Evolutionary conservation across 1,140 invertebrate species (phyloP).

Genomic region (Drosophila dunni): DNA sequence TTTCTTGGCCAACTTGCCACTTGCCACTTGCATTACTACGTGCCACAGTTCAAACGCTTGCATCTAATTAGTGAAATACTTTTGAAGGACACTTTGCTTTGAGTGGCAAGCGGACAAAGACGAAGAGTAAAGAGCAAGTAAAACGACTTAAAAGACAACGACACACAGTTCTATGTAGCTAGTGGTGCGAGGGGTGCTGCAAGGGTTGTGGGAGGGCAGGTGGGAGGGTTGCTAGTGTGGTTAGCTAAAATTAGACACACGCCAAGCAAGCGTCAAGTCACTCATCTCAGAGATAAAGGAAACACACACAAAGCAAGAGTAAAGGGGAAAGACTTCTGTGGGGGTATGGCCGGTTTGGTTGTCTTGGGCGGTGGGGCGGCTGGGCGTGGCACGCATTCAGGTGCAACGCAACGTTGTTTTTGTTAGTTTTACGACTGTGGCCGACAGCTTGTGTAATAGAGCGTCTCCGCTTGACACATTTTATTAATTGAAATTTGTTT

Average conservation of each 20-base stretch:
- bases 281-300: conserved; percentile 27
- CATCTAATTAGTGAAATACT: conserved; percentile 81
- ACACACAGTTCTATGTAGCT: conserved; percentile 55
- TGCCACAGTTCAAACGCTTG: conserved; percentile 47
- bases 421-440: conserved; percentile 6
- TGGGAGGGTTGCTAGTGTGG: neutral
- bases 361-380: neutral
- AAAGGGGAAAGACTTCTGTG: neutral
- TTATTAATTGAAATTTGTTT: conserved; percentile 82
- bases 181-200: neutral
- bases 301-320: neutral
- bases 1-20: neutral
- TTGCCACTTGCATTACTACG: neutral
- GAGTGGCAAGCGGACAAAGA: conserved; percentile 60
- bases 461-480: conserved; percentile 77
- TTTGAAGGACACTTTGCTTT: conserved; percentile 78
- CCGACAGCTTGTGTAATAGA: conserved; percentile 66
- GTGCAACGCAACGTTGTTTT: conserved; percentile 50
- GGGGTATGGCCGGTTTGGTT: neutral
- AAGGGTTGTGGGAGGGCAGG: neutral
- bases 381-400: conserved; percentile 50
- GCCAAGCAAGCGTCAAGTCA: conserved; percentile 43
- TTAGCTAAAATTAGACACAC: conserved; percentile 66
- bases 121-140: neutral
- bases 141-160: conserved; percentile 10